Base-by-base conservation (phyloP, 2,797 vertebrate species). In the Muraenolepis orangiensis region DNA sequence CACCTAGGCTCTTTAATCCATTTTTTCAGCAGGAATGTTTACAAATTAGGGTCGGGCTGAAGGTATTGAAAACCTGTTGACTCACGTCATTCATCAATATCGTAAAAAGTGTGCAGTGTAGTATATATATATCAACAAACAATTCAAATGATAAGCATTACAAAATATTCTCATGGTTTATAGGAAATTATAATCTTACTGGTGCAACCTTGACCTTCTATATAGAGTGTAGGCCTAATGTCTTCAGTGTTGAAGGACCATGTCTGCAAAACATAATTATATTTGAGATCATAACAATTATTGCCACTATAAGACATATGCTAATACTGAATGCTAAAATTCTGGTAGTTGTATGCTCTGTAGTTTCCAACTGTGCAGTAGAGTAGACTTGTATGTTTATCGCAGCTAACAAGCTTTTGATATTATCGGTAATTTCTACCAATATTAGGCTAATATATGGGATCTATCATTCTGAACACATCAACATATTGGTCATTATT, bases 201-300 rank as follows among this genome's bases (percentile, higher is more conserved):
- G 57, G 23, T 11, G 20, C 51, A 57, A 57, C 51, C 51, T 7
- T 57, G 51, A 57, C 1, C 51, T n/a, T n/a, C n/a, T 57, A n/a
- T 46, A 20, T n/a, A 23, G 1, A 57, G 57, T 61, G n/a, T 12
- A 57, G 86, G 81, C 78, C 76, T 69, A 26, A 69, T 66, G 75
- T 82, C 72, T 32, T 81, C 72, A 20, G 69, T 87, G 73, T 84
- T 73, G 31, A 71, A 69, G 70, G 72, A 68, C 57, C 40, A 46
- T 4, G 77, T 30, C 70, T 67, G 72, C 30, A 68, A 74, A 72
- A 69, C 8, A 29, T 75, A 67, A 11, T 78, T 79, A 72, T 80
- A 79, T 85, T 76, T 85, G 36, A 77, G 69, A 75, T 73, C 71
- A 78, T 77, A 64, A 51, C 20, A 42, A 23, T 80, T 76, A 78